Base-by-base conservation (phyloP, 2,888 invertebrate genomes). In the Polymixis lichenea region DNA sequence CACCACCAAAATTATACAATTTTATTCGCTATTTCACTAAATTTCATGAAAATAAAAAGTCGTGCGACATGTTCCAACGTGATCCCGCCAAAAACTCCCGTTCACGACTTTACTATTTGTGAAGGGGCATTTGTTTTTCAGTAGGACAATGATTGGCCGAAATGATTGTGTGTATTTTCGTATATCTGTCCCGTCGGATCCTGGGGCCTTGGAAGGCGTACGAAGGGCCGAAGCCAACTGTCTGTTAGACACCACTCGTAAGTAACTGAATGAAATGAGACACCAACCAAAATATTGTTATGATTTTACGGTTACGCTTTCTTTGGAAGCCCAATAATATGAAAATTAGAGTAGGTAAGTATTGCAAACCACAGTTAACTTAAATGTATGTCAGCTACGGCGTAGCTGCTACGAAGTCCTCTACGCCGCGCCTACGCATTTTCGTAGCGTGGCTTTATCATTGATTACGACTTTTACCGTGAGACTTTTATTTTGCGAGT, bases 381-480 rank as follows among this genome's bases (percentile, higher is more conserved):
- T 22, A 25, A 25, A 46, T n/a, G 22, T 11, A 11, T 38, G n/a
- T 55, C 3, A 11, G 56, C 58, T 73, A 73, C 70, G 73, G 49
- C 73, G 58, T 70, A 70, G 73, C 71, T n/a, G 49, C 58, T 74
- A 74, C 58, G 58, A 17, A 22, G 25, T 8, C 1, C 8, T 17
- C 72, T 56, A 46, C 46, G 32, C 25, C 51, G 7, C 11, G 4
- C 8, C 61, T 69, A 70, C 61, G 46, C 46, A n/a, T 6, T 38
- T 38, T 51, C 51, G 72, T 72, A 74, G 51, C 72, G 8, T 38
- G 0, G 51, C 25, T 13, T 25, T n/a, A 22, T 74, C 6, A 43
- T 71, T 69, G n/a, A 69, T 56, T 25, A 17, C 25, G 19, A 71
- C 9, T 49, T 73, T 49, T 25, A 32, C 3, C n/a, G 15, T 17